Evolutionary conservation across 2,113 vertebrate species (phyloP).

Genomic region (Cervus canadensis): DNA sequence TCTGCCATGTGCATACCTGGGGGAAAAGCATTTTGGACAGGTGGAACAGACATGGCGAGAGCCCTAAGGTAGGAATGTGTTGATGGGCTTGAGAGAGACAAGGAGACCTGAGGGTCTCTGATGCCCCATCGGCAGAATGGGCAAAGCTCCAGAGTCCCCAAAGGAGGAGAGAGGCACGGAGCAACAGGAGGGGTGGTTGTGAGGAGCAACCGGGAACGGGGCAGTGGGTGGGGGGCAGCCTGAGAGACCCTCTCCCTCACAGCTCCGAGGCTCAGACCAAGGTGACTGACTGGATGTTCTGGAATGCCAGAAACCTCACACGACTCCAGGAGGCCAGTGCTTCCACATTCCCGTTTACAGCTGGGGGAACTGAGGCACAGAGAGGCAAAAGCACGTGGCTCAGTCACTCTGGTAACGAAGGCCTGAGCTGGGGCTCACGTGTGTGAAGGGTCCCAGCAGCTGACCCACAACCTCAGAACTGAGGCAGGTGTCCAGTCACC

Average conservation of each 20-base stretch:
- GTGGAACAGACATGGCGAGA: not conserved
- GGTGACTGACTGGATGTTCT: not conserved
- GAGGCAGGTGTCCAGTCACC: not conserved
- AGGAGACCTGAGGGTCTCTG: not conserved
- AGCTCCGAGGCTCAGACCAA: not conserved
- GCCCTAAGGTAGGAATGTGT: not conserved
- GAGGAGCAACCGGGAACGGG: accelerated
- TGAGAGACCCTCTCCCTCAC: not conserved
- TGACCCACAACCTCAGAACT: too few species aligned
- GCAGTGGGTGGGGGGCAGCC: accelerated
- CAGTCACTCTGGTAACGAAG: not conserved
- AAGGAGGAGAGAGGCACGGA: not conserved
- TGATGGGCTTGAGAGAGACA: not conserved
- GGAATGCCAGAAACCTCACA: not conserved
- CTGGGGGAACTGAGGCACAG: not conserved
- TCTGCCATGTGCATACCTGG: accelerated
- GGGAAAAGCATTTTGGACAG: not conserved
- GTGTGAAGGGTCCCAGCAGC: not conserved
- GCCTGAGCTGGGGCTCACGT: not conserved
- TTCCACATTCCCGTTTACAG: not conserved
- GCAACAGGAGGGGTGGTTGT: not conserved
- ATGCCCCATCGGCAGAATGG: not conserved
- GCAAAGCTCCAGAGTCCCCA: not conserved
- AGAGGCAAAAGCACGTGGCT: not conserved
- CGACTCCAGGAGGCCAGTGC: not conserved